phyloP scores from a whole-genome alignment of 1,140 invertebrate genomes.

The Saxidomus purpurata region DNA sequence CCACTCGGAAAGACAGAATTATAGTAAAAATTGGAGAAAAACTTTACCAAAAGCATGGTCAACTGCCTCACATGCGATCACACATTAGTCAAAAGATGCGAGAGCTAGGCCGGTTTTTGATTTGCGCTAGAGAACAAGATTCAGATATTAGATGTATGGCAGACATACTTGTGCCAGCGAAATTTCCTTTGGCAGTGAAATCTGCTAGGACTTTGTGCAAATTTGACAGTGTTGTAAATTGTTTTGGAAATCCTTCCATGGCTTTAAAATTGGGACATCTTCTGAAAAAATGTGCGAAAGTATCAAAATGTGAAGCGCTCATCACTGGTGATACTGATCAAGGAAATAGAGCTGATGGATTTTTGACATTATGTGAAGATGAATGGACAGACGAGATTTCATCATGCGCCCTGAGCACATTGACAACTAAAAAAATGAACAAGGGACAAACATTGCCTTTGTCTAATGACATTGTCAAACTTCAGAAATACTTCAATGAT shows the following conservation, averaged over 20 bases:
- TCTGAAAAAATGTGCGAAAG: slow-evolving; percentile 33
- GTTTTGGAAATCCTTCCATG: slow-evolving; percentile 17
- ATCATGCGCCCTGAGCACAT: neutral
- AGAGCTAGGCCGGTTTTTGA: slow-evolving; percentile 27
- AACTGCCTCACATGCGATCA: neutral
- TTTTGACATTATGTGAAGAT: slow-evolving; percentile 22
- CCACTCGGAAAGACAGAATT: slow-evolving; percentile 21
- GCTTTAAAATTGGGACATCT: slow-evolving; percentile 40
- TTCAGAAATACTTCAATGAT: slow-evolving; percentile 5
- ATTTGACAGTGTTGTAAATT: slow-evolving; percentile 7
- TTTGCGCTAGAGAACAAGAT: neutral
- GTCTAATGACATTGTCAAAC: slow-evolving; percentile 4
- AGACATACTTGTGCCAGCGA: neutral
- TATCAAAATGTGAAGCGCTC: slow-evolving; percentile 16
- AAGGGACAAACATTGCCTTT: slow-evolving; percentile 17
- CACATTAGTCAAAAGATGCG: slow-evolving; percentile 27
- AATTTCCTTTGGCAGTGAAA: slow-evolving; percentile 16
- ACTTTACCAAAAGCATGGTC: slow-evolving; percentile 31
- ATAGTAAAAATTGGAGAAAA: slow-evolving; percentile 31
- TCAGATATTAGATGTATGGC: neutral
- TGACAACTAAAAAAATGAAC: slow-evolving; percentile 38
- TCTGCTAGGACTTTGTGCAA: slow-evolving; percentile 6
- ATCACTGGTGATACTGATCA: neutral
- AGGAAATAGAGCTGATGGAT: slow-evolving; percentile 34
- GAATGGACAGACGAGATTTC: slow-evolving; percentile 16